Evolutionary conservation across 2,797 vertebrate species (phyloP).

Genomic region (Oreochromis grahami): DNA sequence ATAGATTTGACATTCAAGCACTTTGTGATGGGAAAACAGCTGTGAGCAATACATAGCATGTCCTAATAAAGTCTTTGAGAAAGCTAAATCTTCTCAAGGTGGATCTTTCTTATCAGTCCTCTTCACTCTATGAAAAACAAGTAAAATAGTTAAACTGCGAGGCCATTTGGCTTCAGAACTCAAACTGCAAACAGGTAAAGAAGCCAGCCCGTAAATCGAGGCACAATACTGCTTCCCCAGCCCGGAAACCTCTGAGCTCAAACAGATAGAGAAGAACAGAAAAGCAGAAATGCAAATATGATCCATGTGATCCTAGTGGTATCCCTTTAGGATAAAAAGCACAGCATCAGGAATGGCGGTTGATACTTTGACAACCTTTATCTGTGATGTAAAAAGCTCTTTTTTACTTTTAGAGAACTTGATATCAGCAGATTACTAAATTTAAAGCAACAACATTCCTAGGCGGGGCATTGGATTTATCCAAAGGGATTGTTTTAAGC

Average conservation of each 20-base stretch:
- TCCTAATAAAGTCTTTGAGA: slow-evolving; percentile 24
- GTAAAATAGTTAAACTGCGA: background rate
- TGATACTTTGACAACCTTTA: background rate
- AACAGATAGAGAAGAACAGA: background rate
- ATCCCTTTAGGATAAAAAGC: background rate
- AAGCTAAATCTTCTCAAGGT: background rate
- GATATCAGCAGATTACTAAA: background rate
- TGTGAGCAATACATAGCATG: slow-evolving; percentile 8
- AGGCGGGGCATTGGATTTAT: background rate
- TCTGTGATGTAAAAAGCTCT: background rate
- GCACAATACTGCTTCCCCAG: background rate
- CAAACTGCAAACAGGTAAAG: background rate
- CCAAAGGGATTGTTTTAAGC: background rate
- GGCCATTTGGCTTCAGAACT: background rate
- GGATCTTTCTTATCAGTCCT: background rate
- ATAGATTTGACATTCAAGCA: slow-evolving; percentile 20
- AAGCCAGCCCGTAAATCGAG: background rate
- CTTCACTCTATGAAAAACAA: background rate
- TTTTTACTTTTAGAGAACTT: background rate
- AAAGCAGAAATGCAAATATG: background rate
- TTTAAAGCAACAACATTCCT: background rate
- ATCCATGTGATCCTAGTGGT: background rate
- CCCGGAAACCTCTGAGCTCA: background rate
- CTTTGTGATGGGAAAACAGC: slow-evolving; percentile 39
- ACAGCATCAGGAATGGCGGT: background rate